These are phyloP conservation scores for Caenorhabditis becei DNA, from an alignment of 2,888 invertebrate species.

Conservation along the genomic window DNA sequence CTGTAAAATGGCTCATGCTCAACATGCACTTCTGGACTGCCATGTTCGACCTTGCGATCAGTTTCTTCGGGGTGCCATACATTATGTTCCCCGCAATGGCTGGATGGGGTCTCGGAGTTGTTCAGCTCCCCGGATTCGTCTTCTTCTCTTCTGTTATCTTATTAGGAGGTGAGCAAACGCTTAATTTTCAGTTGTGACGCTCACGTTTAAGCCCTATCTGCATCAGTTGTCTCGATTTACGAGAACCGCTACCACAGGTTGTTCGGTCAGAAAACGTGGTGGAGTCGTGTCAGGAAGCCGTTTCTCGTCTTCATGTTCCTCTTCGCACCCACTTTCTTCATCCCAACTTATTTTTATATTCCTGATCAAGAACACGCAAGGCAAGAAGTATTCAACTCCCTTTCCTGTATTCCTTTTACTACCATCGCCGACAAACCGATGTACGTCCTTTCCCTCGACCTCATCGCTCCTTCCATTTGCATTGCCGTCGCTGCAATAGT, in stretches of 20 bases:
- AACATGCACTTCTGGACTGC: constrained; percentile 8
- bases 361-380: constrained; percentile 4
- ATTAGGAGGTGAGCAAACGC: not conserved
- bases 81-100: not conserved
- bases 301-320: not conserved
- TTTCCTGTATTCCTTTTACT: constrained; percentile 1
- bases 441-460: constrained; percentile 7
- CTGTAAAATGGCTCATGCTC: constrained; percentile 7
- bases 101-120: not conserved
- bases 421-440: not conserved
- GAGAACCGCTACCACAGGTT: not conserved
- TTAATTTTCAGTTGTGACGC: not conserved
- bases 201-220: not conserved
- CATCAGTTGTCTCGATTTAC: not conserved
- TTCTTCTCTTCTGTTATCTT: not conserved
- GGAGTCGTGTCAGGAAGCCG: not conserved
- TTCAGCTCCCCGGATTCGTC: not conserved
- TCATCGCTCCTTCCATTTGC: not conserved
- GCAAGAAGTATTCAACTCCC: not conserved
- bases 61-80: not conserved
- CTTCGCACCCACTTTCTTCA: not conserved
- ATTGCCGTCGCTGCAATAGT: not conserved
- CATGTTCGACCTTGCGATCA: not conserved
- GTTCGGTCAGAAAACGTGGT: not conserved
- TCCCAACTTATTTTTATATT: not conserved